Evolutionary conservation across 2,888 invertebrate genomes (phyloP).

Genomic region (Pollenia labialis): DNA sequence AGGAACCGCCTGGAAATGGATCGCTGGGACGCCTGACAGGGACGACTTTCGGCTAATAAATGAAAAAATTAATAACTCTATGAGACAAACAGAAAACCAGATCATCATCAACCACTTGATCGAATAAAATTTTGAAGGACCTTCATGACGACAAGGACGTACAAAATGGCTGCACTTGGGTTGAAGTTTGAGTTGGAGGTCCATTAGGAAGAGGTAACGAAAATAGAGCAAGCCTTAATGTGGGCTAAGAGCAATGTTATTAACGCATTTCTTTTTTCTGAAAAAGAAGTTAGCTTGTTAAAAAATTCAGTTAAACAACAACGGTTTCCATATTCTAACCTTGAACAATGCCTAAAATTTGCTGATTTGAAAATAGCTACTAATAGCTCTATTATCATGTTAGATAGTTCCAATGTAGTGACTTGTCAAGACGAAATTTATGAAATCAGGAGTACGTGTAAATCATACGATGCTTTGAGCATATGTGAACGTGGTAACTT

Average conservation of each 20-base stretch:
- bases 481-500: too few species aligned
- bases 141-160: not conserved
- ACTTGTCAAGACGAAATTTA: too few species aligned
- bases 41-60: not conserved
- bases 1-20: not conserved
- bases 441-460: too few species aligned
- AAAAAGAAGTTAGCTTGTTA: not conserved
- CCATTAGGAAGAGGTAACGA: not conserved
- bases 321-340: constrained; percentile 1
- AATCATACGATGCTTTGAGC: too few species aligned
- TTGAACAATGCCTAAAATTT: constrained; percentile 13
- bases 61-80: not conserved
- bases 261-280: not conserved
- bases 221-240: not conserved
- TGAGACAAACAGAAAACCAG: not conserved
- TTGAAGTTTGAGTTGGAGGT: not conserved
- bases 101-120: not conserved
- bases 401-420: too few species aligned
- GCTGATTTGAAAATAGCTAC: not conserved
- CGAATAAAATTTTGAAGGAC: not conserved
- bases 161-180: not conserved
- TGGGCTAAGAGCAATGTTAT: constrained; percentile 2
- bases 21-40: not conserved
- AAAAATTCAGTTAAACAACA: not conserved
- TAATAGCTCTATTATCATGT: not conserved